Evolutionary conservation across 2,888 invertebrate genomes (phyloP).

Genomic region (Tribolium freemani): DNA sequence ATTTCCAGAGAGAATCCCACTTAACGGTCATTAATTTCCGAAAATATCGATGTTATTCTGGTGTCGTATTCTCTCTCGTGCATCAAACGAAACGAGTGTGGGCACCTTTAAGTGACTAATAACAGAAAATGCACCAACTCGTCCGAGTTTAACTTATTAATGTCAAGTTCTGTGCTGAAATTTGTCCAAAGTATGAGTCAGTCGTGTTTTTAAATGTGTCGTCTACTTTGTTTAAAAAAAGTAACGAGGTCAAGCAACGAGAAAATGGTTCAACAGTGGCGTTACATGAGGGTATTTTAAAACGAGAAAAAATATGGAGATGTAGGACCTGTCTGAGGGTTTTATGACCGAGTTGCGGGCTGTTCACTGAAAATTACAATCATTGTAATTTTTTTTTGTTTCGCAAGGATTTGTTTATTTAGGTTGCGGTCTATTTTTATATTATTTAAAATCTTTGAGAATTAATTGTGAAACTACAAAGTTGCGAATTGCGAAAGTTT

Average conservation of each 20-base stretch:
- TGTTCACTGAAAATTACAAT: neutral
- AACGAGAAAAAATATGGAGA: neutral
- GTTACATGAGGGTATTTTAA: neutral
- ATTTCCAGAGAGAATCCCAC: neutral
- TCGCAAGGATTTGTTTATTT: neutral
- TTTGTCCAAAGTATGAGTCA: constrained; percentile 21
- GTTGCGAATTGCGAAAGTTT: too few relatives aligned
- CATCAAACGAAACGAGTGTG: neutral
- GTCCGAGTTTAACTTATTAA: constrained; percentile 4
- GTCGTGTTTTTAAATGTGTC: constrained; percentile 2
- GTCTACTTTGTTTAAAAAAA: constrained; percentile 1
- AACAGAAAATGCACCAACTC: constrained; percentile 2
- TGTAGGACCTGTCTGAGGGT: neutral
- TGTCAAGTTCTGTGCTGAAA: constrained; percentile 20
- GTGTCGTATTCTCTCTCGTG: neutral
- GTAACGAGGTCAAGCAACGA: constrained; percentile 9
- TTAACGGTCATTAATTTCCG: constrained; percentile 20
- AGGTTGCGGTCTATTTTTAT: neutral
- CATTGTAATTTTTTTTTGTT: too few relatives aligned
- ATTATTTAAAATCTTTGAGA: neutral
- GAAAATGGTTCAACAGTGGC: constrained; percentile 1
- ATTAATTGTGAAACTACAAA: too few relatives aligned
- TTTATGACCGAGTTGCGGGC: neutral
- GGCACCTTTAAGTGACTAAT: constrained; percentile 7
- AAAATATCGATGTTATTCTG: constrained; percentile 3